Evolutionary conservation across 2,888 invertebrate genomes (phyloP), one percentile per base, ranked within the genome.

Genomic region (Antheraea assamensis): DNA sequence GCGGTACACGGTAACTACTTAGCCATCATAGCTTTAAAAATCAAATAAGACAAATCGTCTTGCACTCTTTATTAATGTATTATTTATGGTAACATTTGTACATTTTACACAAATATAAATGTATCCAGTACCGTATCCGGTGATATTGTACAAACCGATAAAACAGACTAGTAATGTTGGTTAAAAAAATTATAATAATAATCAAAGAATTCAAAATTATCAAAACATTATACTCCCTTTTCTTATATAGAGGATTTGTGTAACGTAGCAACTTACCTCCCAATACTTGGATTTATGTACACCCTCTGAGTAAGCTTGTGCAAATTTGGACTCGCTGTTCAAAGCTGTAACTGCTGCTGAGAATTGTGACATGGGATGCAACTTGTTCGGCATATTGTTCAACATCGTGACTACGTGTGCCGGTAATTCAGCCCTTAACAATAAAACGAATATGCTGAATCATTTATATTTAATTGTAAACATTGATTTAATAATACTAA

Each of bases 321-420:
- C 98, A 93, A 98, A 99, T 87, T 97, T 96, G 86, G 98, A 98
- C 93, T 99, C 99, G 86, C 97, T 97, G 95, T 98, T 98, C 79
- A 99, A 95, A 4, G 98, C 97, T 27, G 98, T 98, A 80, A 98
- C 96, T 42, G 99, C 99, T 2, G 98, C 97, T 42, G 97, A 97
- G 88, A 99, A 97, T 93, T 99, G 99, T 0, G 98, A 97, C 99
- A 99, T 99, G 1, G 99, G 99, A 88, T 99, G 99, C 74, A 99
- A 95, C 83, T 96, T 96, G 84, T 96, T 95, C 24, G 99, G 99
- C 93, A 99, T 97, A 92, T 98, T 98, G 95, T 98, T 98, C 83
- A 99, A 95, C 95, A 99, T 97, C 71, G 97, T 97, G 73, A 98
- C 98, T n/a, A 99, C 98, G 91, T 99, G 99, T 42, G 97, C 95